Evolutionary conservation across 2,888 invertebrate genomes (phyloP).

Genomic region (Odiellus spinosus): DNA sequence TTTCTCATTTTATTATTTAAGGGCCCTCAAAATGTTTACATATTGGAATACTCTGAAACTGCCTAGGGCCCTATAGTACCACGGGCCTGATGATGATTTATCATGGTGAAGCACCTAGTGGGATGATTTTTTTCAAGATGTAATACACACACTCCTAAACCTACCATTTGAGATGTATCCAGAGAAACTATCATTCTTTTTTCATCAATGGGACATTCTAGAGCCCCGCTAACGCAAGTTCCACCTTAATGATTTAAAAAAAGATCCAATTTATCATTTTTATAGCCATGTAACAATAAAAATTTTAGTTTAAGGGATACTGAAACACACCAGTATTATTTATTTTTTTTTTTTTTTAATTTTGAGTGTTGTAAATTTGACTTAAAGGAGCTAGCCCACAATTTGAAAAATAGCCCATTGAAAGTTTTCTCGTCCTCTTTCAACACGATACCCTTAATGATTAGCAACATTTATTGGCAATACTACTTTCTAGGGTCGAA

Average conservation of each 20-base stretch:
- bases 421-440: too few species aligned
- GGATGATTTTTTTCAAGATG: neutral
- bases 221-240: conserved; percentile 73
- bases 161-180: conserved; percentile 79
- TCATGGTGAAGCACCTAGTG: neutral
- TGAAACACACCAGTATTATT: neutral
- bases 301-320: neutral
- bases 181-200: conserved; percentile 63
- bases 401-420: too few species aligned
- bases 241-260: conserved; percentile 46
- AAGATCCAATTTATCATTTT: too few species aligned
- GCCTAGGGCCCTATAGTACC: conserved; percentile 1
- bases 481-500: too few species aligned
- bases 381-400: too few species aligned
- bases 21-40: too few species aligned
- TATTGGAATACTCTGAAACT: too few species aligned
- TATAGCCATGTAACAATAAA: too few species aligned
- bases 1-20: too few species aligned
- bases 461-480: too few species aligned
- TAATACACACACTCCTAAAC: neutral
- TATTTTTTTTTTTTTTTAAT: neutral
- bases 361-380: too few species aligned
- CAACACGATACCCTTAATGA: too few species aligned
- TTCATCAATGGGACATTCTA: conserved; percentile 64
- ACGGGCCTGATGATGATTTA: neutral